phyloP scores from a whole-genome alignment of 2,888 invertebrate species.

The Lysandra bellargus region DNA sequence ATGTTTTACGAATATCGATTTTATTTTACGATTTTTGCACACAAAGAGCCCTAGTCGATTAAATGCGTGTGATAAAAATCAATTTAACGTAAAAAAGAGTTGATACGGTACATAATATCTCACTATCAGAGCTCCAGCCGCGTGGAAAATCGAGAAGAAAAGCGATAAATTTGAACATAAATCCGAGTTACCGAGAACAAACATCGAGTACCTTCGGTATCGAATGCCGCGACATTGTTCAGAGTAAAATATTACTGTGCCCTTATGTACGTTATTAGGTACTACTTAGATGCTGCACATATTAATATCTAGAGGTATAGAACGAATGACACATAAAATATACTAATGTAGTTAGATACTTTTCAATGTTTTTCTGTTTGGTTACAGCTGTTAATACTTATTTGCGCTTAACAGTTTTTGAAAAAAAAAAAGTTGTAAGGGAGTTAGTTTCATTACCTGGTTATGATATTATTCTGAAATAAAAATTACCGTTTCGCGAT shows the following conservation, averaged over 20 bases:
- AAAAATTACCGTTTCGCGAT: neutral
- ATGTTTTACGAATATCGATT: neutral
- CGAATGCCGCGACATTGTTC: conserved; percentile 11
- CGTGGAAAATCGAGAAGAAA: conserved; percentile 41
- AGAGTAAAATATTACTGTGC: conserved; percentile 9
- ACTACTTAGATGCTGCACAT: neutral
- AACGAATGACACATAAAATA: neutral
- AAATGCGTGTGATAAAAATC: conserved; percentile 26
- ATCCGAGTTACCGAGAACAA: conserved; percentile 39
- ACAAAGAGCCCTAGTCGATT: neutral
- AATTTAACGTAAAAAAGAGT: conserved; percentile 29
- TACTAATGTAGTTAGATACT: neutral
- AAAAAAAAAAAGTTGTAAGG: too few species aligned
- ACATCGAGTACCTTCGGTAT: neutral
- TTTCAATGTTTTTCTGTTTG: neutral
- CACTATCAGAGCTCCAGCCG: conserved; percentile 37
- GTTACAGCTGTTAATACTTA: too few species aligned
- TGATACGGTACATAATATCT: conserved; percentile 34
- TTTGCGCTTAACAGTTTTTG: too few species aligned
- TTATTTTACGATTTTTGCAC: neutral
- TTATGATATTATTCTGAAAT: too few species aligned
- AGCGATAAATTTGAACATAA: conserved; percentile 41
- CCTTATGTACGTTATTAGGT: neutral
- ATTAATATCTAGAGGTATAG: neutral
- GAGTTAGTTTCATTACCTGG: too few species aligned